Evolutionary conservation across 2,113 vertebrate species (phyloP).

Genomic region (Eonycteris spelaea): DNA sequence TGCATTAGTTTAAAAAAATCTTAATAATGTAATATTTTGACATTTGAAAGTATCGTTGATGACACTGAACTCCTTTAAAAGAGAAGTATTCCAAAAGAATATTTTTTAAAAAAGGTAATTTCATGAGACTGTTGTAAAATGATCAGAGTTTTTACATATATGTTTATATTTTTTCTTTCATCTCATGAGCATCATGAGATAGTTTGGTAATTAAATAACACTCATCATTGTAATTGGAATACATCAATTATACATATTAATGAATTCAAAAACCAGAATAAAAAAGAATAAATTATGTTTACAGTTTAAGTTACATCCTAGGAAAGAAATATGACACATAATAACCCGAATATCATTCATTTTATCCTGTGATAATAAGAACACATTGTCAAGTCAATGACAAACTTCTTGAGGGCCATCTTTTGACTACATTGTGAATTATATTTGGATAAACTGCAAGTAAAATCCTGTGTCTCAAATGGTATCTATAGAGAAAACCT

Average conservation of each 20-base stretch:
- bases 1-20: slow-evolving; percentile 45
- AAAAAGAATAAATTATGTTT: neutral
- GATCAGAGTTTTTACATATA: slow-evolving; percentile 11
- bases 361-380: neutral
- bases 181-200: slow-evolving; percentile 25
- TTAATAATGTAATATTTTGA: slow-evolving; percentile 70
- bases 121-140: slow-evolving; percentile 53
- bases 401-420: neutral
- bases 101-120: slow-evolving; percentile 41
- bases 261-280: neutral
- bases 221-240: neutral
- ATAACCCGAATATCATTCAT: neutral
- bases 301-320: neutral
- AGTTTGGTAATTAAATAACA: slow-evolving; percentile 28
- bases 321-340: neutral
- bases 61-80: slow-evolving; percentile 13
- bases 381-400: neutral
- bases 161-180: neutral
- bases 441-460: neutral
- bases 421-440: neutral
- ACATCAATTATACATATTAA: neutral
- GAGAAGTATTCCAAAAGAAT: neutral
- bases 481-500: neutral
- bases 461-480: neutral
- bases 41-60: slow-evolving; percentile 61